phyloP scores from a whole-genome alignment of 2,797 vertebrate species.

The Ambastaia sidthimunki region DNA sequence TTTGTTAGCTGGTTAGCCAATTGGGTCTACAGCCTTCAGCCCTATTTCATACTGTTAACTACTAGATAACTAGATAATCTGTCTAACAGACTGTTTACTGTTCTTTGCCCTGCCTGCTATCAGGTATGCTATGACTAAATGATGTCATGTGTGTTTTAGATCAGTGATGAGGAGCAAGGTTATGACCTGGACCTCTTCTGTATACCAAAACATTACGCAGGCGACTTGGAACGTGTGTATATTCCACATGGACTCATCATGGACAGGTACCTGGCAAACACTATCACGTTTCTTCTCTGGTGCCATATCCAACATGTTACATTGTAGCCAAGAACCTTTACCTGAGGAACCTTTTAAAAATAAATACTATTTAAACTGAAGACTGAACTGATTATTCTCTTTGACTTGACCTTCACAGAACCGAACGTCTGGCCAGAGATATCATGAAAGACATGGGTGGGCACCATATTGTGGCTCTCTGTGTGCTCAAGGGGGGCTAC shows the following conservation, averaged over 20 bases:
- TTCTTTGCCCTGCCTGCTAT: slow-evolving; percentile 3
- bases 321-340: background rate
- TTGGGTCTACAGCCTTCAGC: background rate
- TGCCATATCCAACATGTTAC: background rate
- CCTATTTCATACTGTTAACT: background rate
- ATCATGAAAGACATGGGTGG: slow-evolving; percentile 99
- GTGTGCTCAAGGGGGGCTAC: slow-evolving; percentile 97
- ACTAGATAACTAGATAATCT: slow-evolving; percentile 5
- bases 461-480: slow-evolving; percentile 96
- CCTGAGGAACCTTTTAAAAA: background rate
- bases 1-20: background rate
- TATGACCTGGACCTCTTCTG: slow-evolving; percentile 97
- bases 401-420: slow-evolving; percentile 75
- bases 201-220: slow-evolving; percentile 95
- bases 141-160: slow-evolving; percentile 78
- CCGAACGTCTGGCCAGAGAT: slow-evolving; percentile 93
- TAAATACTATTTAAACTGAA: slow-evolving; percentile 45
- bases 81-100: background rate
- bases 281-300: background rate
- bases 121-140: background rate
- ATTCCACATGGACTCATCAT: slow-evolving; percentile 98
- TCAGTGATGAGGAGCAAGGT: slow-evolving; percentile 94
- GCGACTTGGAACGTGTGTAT: slow-evolving; percentile 93
- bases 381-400: slow-evolving; percentile 52
- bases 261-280: slow-evolving; percentile 86